phyloP scores from a whole-genome alignment of 1,140 invertebrate genomes.

The Pachyrhynchus sulphureomaculatus region DNA sequence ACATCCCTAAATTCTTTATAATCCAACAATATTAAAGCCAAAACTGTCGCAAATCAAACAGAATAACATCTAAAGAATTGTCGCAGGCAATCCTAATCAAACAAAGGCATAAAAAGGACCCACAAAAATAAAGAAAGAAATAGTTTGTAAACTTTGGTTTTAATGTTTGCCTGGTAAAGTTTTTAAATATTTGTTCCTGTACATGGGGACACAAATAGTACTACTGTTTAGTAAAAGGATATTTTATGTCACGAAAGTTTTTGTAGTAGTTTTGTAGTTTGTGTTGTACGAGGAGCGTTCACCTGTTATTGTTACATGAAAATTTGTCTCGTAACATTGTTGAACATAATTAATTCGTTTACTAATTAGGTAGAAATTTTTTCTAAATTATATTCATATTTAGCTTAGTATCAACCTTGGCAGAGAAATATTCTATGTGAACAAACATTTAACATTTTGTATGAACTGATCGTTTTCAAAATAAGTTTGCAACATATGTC shows the following conservation, averaged over 20 bases:
- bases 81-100: conserved; percentile 1
- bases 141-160: background rate
- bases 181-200: conserved; percentile 4
- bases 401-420: too few relatives aligned
- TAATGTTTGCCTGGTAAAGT: background rate
- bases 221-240: background rate
- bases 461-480: too few relatives aligned
- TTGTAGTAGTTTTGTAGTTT: too few relatives aligned
- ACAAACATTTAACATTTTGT: too few relatives aligned
- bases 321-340: too few relatives aligned
- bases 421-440: too few relatives aligned
- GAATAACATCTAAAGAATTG: background rate
- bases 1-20: background rate
- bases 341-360: too few relatives aligned
- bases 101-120: background rate
- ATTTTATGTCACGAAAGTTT: background rate
- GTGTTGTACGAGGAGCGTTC: too few relatives aligned
- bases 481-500: too few relatives aligned
- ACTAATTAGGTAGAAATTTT: too few relatives aligned
- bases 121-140: background rate
- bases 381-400: too few relatives aligned
- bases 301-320: too few relatives aligned
- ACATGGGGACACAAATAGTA: background rate
- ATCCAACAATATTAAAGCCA: background rate
- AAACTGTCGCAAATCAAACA: conserved; percentile 3